phyloP scores from a whole-genome alignment of 23 tunicate genomes.

The Styela plicata region DNA sequence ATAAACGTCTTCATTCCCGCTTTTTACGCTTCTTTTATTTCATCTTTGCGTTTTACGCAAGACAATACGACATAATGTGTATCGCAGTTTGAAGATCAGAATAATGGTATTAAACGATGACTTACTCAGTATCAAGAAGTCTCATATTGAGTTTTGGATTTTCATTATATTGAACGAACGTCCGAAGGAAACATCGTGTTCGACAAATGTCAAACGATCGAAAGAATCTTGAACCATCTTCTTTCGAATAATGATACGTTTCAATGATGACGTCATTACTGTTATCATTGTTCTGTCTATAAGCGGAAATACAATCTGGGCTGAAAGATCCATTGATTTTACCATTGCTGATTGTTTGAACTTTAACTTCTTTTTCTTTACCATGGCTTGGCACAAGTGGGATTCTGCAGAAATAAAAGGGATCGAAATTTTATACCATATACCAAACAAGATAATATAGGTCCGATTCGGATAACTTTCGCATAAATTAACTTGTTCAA shows the following conservation, averaged over 20 bases:
- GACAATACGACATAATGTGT: too few species aligned
- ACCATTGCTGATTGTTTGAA: not conserved
- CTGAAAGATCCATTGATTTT: not conserved
- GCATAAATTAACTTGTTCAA: too few species aligned
- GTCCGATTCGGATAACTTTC: too few species aligned
- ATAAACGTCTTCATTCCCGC: too few species aligned
- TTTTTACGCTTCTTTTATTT: too few species aligned
- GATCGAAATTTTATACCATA: not conserved
- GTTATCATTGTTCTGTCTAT: not conserved
- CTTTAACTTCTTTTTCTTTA: constrained; percentile 4
- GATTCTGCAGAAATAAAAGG: not conserved
- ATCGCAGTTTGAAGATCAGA: too few species aligned
- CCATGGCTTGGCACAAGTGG: not conserved
- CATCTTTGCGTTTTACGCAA: too few species aligned
- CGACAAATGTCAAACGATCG: constrained; percentile 44
- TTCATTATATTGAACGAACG: constrained; percentile 52
- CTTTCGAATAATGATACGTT: not conserved
- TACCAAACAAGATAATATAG: too few species aligned
- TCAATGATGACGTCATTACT: constrained; percentile 4
- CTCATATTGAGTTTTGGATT: constrained; percentile 39
- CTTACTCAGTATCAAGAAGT: constrained; percentile 55
- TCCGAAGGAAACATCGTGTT: constrained; percentile 45
- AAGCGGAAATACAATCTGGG: not conserved
- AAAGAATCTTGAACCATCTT: constrained; percentile 21
- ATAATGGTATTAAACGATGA: too few species aligned